phyloP scores from a whole-genome alignment of 2,113 vertebrate species.

The Gavia stellata region DNA sequence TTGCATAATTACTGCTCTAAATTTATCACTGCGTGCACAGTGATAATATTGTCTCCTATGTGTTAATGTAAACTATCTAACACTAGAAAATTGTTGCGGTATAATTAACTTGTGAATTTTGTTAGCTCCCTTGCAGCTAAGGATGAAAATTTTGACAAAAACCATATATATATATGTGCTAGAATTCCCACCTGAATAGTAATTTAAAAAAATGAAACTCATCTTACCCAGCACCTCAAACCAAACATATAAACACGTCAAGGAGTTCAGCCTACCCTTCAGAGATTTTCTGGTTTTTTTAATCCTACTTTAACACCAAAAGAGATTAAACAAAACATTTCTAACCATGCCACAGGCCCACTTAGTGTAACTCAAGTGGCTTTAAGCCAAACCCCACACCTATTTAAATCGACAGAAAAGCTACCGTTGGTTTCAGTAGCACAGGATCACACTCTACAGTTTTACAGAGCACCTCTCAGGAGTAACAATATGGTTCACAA shows the following conservation, averaged over 20 bases:
- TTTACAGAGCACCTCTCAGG: conserved; percentile 38
- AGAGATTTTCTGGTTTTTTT: conserved; percentile 18
- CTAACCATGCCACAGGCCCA: background rate
- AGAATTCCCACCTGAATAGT: background rate
- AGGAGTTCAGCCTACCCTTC: background rate
- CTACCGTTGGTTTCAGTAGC: background rate
- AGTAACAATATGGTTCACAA: conserved; percentile 13
- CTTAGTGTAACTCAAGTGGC: conserved; percentile 12
- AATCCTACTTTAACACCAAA: conserved; percentile 20
- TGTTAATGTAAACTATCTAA: background rate
- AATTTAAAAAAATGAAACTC: background rate
- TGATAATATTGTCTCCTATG: background rate
- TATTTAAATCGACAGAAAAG: conserved; percentile 18
- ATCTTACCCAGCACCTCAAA: background rate
- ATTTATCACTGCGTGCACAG: conserved; percentile 4
- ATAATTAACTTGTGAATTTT: background rate
- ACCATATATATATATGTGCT: background rate
- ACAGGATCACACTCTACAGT: background rate
- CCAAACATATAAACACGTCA: background rate
- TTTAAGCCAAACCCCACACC: conserved; percentile 42
- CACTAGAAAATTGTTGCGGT: background rate
- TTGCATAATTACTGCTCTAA: conserved; percentile 25
- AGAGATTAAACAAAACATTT: conserved; percentile 14
- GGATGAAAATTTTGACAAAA: background rate
- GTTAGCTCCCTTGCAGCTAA: background rate